A percentile compares a stretch with the other conserved stretches of the same genome.
phyloP scores from a whole-genome alignment of 2,797 vertebrate species.

The Mastacembelus armatus region DNA sequence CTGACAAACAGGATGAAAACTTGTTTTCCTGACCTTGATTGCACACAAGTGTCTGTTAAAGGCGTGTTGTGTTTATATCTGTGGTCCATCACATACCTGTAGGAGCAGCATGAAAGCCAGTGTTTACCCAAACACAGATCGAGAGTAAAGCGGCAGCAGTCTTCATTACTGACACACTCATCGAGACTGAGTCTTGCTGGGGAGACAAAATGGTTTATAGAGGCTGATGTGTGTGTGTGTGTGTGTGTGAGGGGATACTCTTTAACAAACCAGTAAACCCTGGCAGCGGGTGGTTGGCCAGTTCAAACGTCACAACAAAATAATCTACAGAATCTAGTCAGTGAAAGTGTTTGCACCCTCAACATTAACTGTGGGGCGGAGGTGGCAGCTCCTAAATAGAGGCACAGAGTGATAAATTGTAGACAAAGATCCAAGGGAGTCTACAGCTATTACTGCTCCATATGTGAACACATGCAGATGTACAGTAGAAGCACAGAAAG shows the following conservation, averaged over 20 bases:
- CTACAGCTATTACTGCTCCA: not conserved
- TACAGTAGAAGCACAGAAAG: not conserved
- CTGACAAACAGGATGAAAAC: conserved; percentile 39
- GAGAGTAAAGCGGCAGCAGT: conserved; percentile 50
- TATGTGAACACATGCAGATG: conserved; percentile 1
- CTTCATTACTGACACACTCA: conserved; percentile 54
- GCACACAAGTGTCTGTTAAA: not conserved
- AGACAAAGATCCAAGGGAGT: conserved; percentile 5
- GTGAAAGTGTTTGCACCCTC: conserved; percentile 6
- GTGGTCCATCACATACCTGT: conserved; percentile 57
- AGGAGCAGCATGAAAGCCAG: conserved; percentile 16
- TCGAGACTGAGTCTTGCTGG: conserved; percentile 15
- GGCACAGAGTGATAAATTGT: conserved; percentile 15
- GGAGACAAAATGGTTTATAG: conserved; percentile 52
- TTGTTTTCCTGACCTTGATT: not conserved
- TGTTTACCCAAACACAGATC: conserved; percentile 47
- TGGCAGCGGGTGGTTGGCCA: not conserved
- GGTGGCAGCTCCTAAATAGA: not conserved
- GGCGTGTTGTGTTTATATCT: not conserved
- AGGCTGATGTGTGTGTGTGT: conserved; percentile 3
- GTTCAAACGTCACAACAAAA: conserved; percentile 3
- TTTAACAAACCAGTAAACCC: conserved; percentile 17
- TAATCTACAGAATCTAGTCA: not conserved
- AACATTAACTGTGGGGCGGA: conserved; percentile 26
- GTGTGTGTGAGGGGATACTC: not conserved